phyloP scores from a whole-genome alignment of 2,888 invertebrate species.

The Eupeodes latifasciatus region DNA sequence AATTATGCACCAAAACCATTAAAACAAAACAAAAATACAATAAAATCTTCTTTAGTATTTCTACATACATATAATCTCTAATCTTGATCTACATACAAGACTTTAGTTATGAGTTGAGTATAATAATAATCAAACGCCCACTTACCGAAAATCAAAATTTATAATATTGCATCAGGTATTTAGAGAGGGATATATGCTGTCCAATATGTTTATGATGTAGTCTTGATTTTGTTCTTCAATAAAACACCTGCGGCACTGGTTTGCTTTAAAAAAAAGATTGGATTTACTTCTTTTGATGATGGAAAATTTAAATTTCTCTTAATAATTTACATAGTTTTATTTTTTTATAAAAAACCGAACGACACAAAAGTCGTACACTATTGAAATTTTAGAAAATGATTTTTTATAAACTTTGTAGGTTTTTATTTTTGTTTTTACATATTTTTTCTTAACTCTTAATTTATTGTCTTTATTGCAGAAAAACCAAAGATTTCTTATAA shows the following conservation, averaged over 20 bases:
- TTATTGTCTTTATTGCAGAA: constrained; percentile 52
- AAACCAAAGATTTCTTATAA: constrained; percentile 33
- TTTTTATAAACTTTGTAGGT: constrained; percentile 8
- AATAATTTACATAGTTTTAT: not conserved
- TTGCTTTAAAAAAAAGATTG: constrained; percentile 15
- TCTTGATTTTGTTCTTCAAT: constrained; percentile 18
- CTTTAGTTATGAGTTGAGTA: no score
- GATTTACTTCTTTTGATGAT: constrained; percentile 16
- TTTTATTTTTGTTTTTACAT: constrained; percentile 19
- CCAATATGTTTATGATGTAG: constrained; percentile 34
- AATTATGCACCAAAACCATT: constrained; percentile 48
- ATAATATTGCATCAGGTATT: not conserved
- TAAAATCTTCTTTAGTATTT: constrained; percentile 42
- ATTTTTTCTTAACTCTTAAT: constrained; percentile 47
- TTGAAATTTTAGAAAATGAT: constrained; percentile 14
- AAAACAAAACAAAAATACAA: not conserved
- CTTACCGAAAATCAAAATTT: constrained; percentile 53
- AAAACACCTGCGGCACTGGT: constrained; percentile 58
- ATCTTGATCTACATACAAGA: constrained; percentile 54
- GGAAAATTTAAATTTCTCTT: constrained; percentile 45
- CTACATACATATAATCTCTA: constrained; percentile 22
- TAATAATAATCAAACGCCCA: constrained; percentile 65
- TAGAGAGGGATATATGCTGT: constrained; percentile 17
- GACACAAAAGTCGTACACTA: constrained; percentile 43
- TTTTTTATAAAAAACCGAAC: constrained; percentile 3